phyloP scores from a whole-genome alignment of 2,888 invertebrate species.

The Prenolepis imparis region DNA sequence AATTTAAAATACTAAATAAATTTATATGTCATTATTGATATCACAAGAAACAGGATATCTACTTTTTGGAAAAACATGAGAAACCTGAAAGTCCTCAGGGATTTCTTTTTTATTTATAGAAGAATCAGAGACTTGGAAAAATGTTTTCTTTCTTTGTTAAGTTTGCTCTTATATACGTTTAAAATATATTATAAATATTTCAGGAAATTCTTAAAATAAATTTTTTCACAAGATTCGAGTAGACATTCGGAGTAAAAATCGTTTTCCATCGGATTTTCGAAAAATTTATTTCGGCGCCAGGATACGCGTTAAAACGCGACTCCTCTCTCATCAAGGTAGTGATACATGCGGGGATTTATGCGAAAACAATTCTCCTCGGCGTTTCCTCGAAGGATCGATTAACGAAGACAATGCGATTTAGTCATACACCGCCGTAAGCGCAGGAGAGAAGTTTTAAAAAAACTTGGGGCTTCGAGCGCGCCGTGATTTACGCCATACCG shows the following conservation, averaged over 20 bases:
- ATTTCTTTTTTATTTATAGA: no score
- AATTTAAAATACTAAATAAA: neutral
- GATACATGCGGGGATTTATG: slow-evolving; percentile 74
- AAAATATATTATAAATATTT: neutral
- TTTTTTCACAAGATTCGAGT: neutral
- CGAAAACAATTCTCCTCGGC: neutral
- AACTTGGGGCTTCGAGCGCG: slow-evolving; percentile 43
- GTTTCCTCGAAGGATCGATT: slow-evolving; percentile 49
- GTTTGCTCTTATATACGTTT: neutral
- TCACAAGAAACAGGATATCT: neutral
- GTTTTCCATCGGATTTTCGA: neutral
- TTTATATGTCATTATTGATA: neutral
- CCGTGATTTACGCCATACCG: slow-evolving; percentile 81
- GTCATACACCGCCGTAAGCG: slow-evolving; percentile 48
- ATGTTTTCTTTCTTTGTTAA: no score
- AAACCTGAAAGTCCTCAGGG: no score
- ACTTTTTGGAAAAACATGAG: neutral
- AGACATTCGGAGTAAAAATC: neutral
- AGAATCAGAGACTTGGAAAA: neutral
- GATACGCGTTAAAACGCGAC: neutral
- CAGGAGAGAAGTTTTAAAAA: slow-evolving; percentile 25
- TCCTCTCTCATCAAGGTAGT: slow-evolving; percentile 29
- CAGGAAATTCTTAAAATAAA: neutral
- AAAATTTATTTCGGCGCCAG: neutral
- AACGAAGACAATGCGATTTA: slow-evolving; percentile 51